phyloP scores from a whole-genome alignment of 2,888 invertebrate species.

The Oscheius myriophilus region DNA sequence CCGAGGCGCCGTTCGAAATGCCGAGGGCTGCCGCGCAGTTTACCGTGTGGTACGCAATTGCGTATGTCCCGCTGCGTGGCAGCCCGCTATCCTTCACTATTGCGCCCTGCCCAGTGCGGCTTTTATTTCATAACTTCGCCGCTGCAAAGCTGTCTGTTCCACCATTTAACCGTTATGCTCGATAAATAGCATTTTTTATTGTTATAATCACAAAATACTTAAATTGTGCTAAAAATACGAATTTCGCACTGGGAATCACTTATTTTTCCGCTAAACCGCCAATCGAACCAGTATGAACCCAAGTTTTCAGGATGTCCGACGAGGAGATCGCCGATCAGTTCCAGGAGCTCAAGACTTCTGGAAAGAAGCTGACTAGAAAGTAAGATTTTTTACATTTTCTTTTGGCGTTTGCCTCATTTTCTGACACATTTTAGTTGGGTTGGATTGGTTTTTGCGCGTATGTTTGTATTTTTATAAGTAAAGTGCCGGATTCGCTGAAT shows the following conservation, averaged over 20 bases:
- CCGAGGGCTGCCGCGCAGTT: background rate
- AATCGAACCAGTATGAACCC: too few relatives aligned
- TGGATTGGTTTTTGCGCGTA: too few relatives aligned
- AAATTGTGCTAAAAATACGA: background rate
- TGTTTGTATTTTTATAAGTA: too few relatives aligned
- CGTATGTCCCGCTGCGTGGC: background rate
- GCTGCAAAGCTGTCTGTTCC: too few relatives aligned
- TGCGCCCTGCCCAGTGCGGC: background rate
- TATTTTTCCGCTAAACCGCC: background rate
- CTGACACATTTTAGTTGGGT: too few relatives aligned
- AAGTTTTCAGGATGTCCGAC: conserved; percentile 28
- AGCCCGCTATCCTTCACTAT: conserved; percentile 6
- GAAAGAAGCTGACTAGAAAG: conserved; percentile 46
- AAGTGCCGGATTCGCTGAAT: too few relatives aligned
- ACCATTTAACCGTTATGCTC: too few relatives aligned
- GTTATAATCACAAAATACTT: background rate
- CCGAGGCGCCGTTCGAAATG: background rate
- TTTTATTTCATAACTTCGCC: too few relatives aligned
- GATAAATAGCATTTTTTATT: too few relatives aligned
- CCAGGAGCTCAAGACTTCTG: conserved; percentile 27
- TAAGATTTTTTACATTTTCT: conserved; percentile 21
- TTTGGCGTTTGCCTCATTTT: too few relatives aligned
- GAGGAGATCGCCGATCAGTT: conserved; percentile 25
- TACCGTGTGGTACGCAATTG: conserved; percentile 11
- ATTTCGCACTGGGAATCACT: background rate